Conservation (phyloP, 1,140 invertebrate genomes). For the Saxidomus purpurata region DNA sequence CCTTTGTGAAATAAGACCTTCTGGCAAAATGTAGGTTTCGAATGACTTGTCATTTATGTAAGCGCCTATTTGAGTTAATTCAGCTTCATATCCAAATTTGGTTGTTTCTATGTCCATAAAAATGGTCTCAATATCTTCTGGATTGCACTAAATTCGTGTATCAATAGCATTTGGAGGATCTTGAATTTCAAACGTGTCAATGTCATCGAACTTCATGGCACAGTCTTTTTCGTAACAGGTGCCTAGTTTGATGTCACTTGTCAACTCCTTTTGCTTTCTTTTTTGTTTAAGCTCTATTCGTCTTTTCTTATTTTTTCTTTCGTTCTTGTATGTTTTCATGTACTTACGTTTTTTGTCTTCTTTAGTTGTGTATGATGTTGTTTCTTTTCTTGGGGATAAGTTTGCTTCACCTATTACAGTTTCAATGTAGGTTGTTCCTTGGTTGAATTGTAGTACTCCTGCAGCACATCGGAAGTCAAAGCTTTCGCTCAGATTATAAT, state of each 20-base stretch:
- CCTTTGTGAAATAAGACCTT: not conserved
- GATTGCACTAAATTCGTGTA: not conserved
- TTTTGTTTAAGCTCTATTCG: not conserved
- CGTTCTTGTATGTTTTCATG: not conserved
- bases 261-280: not conserved
- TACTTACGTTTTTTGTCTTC: not conserved
- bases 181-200: not conserved
- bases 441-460: no score
- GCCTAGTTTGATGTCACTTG: not conserved
- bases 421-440: no score
- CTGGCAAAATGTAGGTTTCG: not conserved
- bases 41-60: not conserved
- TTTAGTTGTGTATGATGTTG: not conserved
- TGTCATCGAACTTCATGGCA: not conserved
- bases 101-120: not conserved
- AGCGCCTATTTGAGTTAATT: not conserved
- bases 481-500: no score
- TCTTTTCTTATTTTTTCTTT: not conserved
- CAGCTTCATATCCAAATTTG: not conserved
- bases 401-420: no score
- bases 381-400: not conserved
- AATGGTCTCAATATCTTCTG: not conserved
- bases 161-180: not conserved
- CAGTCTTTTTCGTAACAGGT: not conserved
- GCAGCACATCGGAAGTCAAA: no score